These are phyloP conservation scores for Maconellicoccus hirsutus DNA, from an alignment of 1,140 invertebrate species.

Conservation along the genomic window DNA sequence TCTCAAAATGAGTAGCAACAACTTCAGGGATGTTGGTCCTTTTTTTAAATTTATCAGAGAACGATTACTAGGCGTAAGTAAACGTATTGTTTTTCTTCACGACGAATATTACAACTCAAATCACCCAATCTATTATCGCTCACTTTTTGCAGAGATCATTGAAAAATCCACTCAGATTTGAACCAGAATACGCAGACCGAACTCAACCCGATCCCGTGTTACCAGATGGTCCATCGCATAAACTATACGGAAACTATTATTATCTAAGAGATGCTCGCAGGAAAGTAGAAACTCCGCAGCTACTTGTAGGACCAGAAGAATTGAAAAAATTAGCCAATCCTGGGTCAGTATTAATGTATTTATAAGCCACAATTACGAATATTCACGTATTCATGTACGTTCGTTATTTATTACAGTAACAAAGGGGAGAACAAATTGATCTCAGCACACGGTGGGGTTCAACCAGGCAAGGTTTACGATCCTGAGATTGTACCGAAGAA, in stretches of 20 bases:
- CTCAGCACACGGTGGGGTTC: neutral
- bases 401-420: neutral
- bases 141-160: neutral
- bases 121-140: neutral
- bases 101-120: neutral
- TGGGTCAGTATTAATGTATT: neutral
- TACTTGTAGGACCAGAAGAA: neutral
- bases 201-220: neutral
- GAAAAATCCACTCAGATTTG: neutral
- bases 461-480: neutral
- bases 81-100: neutral
- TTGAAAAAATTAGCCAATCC: neutral
- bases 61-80: neutral
- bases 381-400: neutral
- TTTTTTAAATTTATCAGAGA: neutral
- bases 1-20: neutral
- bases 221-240: conserved; percentile 6
- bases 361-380: neutral
- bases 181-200: neutral
- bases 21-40: neutral
- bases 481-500: neutral
- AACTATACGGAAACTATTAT: neutral
- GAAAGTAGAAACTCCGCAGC: neutral
- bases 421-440: neutral
- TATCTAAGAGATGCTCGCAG: neutral